Evolutionary conservation across 2,888 invertebrate species (phyloP).

Genomic region (Eretmocerus hayati): DNA sequence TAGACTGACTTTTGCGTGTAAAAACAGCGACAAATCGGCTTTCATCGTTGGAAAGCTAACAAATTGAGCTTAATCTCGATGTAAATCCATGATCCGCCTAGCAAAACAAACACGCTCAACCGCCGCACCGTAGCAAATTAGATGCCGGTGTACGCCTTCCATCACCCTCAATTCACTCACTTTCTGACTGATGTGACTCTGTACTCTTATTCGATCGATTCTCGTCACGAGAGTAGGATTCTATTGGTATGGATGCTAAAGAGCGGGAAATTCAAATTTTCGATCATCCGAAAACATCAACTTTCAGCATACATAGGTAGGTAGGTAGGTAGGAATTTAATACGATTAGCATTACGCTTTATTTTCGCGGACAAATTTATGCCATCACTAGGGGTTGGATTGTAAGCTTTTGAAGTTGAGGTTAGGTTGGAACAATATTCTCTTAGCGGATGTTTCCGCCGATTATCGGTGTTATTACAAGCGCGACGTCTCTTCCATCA

Average conservation of each 20-base stretch:
- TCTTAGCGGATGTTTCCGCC: constrained; percentile 23
- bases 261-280: constrained; percentile 14
- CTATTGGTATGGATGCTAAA: neutral
- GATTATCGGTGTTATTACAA: constrained; percentile 9
- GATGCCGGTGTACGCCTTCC: too few species aligned
- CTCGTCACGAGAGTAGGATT: neutral
- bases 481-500: neutral
- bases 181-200: too few species aligned
- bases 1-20: too few species aligned
- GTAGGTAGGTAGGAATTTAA: too few species aligned
- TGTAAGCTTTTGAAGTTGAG: too few species aligned
- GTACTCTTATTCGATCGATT: too few species aligned
- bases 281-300: constrained; percentile 11
- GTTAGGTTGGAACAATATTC: constrained; percentile 36
- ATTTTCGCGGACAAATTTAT: constrained; percentile 35
- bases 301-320: too few species aligned
- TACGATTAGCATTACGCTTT: neutral
- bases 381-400: constrained; percentile 31
- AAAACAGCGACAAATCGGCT: constrained; percentile 16
- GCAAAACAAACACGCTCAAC: constrained; percentile 16
- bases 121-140: constrained; percentile 12
- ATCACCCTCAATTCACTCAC: too few species aligned
- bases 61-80: constrained; percentile 21
- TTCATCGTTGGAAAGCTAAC: constrained; percentile 13
- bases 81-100: constrained; percentile 23